Evolutionary conservation across 2,113 vertebrate genomes (phyloP).

Genomic region (Caretta caretta): DNA sequence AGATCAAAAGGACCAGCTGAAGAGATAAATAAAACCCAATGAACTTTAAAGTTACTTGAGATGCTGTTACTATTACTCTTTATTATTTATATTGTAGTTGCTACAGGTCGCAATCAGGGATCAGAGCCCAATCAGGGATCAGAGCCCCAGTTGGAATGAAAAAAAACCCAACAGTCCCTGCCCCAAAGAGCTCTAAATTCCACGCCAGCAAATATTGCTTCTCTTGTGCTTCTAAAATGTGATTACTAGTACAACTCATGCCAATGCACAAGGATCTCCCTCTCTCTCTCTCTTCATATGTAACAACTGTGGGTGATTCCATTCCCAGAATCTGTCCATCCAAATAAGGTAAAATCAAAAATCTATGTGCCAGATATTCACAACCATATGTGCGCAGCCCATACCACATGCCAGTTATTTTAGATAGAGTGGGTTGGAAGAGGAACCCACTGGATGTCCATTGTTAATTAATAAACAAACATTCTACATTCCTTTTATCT

Average conservation of each 20-base stretch:
- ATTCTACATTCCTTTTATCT: conserved; percentile 62
- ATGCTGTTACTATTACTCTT: not conserved
- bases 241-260: not conserved
- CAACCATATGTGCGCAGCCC: conserved; percentile 24
- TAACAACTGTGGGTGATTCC: not conserved
- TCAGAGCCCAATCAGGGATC: not conserved
- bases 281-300: not conserved
- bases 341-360: conserved; percentile 1
- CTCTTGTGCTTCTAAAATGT: not conserved
- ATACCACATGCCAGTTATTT: conserved; percentile 15
- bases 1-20: not conserved
- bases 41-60: not conserved
- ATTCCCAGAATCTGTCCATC: not conserved
- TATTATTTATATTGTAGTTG: not conserved
- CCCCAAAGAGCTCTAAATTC: not conserved
- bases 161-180: not conserved
- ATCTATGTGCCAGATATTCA: not conserved
- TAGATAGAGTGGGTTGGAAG: conserved; percentile 20
- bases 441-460: not conserved
- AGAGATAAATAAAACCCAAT: not conserved
- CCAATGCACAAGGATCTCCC: not conserved
- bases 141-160: not conserved
- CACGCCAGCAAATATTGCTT: not conserved
- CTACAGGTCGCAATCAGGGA: not conserved
- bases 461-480: conserved; percentile 61